These are phyloP conservation scores for Eulemur rufifrons DNA, from an alignment of 2,113 vertebrate genomes.

Conservation along the genomic window DNA sequence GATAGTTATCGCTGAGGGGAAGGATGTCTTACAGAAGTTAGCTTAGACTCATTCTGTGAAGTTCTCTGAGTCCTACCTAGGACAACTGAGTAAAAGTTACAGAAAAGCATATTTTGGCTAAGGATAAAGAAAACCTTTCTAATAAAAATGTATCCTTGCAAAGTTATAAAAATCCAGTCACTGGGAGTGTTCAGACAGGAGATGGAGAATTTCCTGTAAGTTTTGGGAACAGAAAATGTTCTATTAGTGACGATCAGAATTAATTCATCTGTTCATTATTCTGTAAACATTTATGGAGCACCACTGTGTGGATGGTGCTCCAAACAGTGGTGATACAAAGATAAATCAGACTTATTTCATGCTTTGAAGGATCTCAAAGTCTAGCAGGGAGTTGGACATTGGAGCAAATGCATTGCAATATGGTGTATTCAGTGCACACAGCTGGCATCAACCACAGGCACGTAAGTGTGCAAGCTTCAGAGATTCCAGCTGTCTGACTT, in stretches of 20 bases:
- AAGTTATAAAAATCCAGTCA: not conserved
- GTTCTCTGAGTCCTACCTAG: not conserved
- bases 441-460: not conserved
- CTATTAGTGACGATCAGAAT: not conserved
- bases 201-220: not conserved
- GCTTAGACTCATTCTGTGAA: not conserved
- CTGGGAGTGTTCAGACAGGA: not conserved
- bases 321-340: not conserved
- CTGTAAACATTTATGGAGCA: not conserved
- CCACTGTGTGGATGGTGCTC: not conserved
- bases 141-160: not conserved
- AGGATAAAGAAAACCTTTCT: constrained; percentile 2
- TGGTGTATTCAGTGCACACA: not conserved
- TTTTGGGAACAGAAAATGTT: not conserved
- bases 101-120: not conserved
- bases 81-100: not conserved
- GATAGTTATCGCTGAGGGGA: not conserved
- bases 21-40: not conserved
- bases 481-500: not conserved
- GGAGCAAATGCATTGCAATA: not conserved
- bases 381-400: not conserved
- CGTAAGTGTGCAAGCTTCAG: not conserved
- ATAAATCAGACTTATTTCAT: not conserved
- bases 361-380: not conserved
- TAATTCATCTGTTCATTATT: constrained; percentile 15